Percentiles rank a stretch among this genome's conserved stretches.
Evolutionary conservation across 2,113 vertebrate genomes (phyloP).

Genomic region (Ceyx cyanopectus): DNA sequence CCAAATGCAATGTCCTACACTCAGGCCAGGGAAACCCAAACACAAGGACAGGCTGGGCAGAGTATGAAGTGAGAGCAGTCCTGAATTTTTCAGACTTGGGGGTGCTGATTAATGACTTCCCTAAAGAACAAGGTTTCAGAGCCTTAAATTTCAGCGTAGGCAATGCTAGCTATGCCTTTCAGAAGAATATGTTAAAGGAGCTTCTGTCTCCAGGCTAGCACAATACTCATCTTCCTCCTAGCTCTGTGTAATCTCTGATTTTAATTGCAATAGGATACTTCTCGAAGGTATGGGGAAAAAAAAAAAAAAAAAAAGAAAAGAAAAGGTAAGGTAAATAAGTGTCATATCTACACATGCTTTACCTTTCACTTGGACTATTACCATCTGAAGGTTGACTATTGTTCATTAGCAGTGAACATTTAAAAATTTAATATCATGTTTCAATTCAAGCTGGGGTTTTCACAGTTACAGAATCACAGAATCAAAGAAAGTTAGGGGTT

Average conservation of each 20-base stretch:
- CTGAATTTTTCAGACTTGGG: too few relatives aligned
- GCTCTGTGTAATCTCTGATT: neutral
- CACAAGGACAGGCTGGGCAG: too few relatives aligned
- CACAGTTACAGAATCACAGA: neutral
- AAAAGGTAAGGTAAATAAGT: neutral
- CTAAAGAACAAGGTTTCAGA: neutral
- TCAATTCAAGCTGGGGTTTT: neutral
- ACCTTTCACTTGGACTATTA: neutral
- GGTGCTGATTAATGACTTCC: neutral
- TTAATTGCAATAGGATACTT: neutral
- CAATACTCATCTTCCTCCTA: neutral
- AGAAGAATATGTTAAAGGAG: neutral
- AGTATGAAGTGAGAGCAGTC: too few relatives aligned
- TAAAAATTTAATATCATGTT: neutral
- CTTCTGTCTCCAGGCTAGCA: neutral
- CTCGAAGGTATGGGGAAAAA: neutral
- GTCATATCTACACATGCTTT: neutral
- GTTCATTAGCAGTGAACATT: neutral
- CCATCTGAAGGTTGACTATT: neutral
- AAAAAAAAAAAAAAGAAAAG: neutral
- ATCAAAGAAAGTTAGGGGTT: too few relatives aligned
- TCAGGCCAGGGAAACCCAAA: too few relatives aligned
- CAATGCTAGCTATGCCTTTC: neutral
- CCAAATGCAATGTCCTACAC: too few relatives aligned
- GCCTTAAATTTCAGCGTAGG: neutral